Percentiles rank a stretch among this genome's conserved stretches.
Conservation (phyloP, 2,797 vertebrate genomes). For the Sebastes kiyomatsui region DNA sequence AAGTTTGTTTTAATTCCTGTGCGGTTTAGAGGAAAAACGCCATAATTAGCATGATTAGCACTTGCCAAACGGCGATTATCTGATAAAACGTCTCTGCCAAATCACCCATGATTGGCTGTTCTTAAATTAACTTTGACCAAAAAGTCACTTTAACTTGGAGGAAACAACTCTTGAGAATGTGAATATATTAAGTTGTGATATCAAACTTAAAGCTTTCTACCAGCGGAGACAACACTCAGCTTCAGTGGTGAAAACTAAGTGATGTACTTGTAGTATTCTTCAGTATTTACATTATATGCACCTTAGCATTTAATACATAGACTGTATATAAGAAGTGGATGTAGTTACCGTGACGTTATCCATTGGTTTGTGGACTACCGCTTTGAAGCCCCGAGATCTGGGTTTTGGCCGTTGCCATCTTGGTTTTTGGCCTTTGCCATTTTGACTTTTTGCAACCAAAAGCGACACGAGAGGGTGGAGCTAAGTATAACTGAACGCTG, state of each 20-base stretch:
- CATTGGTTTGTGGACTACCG: too few relatives aligned
- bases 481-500: too few relatives aligned
- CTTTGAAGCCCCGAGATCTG: too few relatives aligned
- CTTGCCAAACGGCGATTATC: conserved; percentile 33
- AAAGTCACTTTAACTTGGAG: background rate
- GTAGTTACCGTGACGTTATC: too few relatives aligned
- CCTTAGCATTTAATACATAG: background rate
- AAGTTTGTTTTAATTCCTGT: conserved; percentile 45
- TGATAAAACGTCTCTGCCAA: conserved; percentile 45
- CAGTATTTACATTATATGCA: background rate
- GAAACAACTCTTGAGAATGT: background rate
- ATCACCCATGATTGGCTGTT: background rate
- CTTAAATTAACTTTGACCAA: background rate
- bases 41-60: conserved; percentile 67
- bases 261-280: background rate
- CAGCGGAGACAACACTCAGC: background rate
- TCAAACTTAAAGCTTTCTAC: background rate
- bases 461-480: too few relatives aligned
- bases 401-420: too few relatives aligned
- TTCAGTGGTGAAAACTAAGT: background rate
- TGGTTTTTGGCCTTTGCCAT: too few relatives aligned
- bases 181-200: background rate
- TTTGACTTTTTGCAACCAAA: too few relatives aligned
- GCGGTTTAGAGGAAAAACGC: conserved; percentile 37
- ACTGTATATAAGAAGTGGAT: too few relatives aligned